Base-by-base conservation (phyloP, 2,888 invertebrate genomes). In the Crossocerus cetratus region DNA sequence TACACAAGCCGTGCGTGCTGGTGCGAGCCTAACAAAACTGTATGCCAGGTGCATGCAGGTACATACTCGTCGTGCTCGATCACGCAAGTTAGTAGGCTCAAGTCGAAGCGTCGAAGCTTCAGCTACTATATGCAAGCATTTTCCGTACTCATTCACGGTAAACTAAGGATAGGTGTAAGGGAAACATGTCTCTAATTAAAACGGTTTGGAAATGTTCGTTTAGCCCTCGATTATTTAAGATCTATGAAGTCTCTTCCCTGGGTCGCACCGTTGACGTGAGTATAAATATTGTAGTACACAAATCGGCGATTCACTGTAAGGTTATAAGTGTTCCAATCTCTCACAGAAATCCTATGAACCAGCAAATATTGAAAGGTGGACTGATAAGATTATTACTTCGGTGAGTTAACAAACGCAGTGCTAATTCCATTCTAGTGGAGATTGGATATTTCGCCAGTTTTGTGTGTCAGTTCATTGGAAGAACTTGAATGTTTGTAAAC, bases 171-270 rank as follows among this genome's bases (percentile, higher is more conserved):
- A 22, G 22, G 54, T 43, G 32, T 49, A 42, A 63, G 60, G 72
- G 67, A 71, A 69, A 72, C 74, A 90, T 91, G 90, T 89, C 90
- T 71, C 86, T 90, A 60, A 88, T 94, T 83, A 92, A 91, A 87
- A 88, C 92, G 74, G 86, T 93, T 76, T 93, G 92, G 92, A 92
- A 93, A 84, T 95, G 94, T 87, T 90, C 95, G 80, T 93, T 95
- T 86, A 93, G 94, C 5, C 96, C 96, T 14, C 93, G 93, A 83
- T 91, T 96, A 43, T 94, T 93, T 82, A 94, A 94, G 91, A 92
- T 95, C 81, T 94, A 96, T 86, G 92, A 93, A 75, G 78, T 84
- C 66, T 81, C 85, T 56, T 84, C 84, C 83, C 80, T 84, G 72
- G 92, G 93, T 89, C 92, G 93, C 59, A 90, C 92, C n/a, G 85